A percentile compares a stretch with the other conserved stretches of the same genome.
Conservation (phyloP, 1,140 invertebrate species). For the Penaeus vannamei region DNA sequence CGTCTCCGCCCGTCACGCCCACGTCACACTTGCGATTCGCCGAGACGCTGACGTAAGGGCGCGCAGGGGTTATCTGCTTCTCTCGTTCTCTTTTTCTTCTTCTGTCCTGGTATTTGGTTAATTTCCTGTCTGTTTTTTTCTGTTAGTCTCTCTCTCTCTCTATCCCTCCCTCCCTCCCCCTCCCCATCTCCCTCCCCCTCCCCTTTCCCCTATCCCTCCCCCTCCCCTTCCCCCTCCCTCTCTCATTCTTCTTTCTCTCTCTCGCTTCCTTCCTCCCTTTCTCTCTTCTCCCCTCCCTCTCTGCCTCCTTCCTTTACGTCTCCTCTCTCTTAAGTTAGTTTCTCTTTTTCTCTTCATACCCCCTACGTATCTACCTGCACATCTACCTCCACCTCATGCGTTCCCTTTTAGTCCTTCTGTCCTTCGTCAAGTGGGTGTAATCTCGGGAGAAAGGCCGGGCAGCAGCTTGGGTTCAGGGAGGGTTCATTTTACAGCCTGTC, state of each 20-base stretch:
- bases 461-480: background rate
- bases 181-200: background rate
- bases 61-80: background rate
- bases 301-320: background rate
- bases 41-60: no score
- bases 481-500: conserved; percentile 54
- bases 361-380: background rate
- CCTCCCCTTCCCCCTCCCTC: background rate
- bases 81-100: conserved; percentile 3
- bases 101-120: background rate
- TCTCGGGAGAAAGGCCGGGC: background rate
- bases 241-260: background rate
- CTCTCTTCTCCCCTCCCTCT: no score
- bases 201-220: background rate
- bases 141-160: conserved; percentile 13
- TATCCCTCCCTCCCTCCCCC: background rate
- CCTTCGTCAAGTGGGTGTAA: background rate
- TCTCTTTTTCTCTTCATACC: background rate
- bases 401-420: background rate
- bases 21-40: no score
- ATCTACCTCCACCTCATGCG: background rate
- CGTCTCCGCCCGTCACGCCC: no score
- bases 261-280: no score
- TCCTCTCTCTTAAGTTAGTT: background rate
- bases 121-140: background rate